Base-by-base conservation (phyloP, 2,888 invertebrate species). In the Lithophane ornitopus region DNA sequence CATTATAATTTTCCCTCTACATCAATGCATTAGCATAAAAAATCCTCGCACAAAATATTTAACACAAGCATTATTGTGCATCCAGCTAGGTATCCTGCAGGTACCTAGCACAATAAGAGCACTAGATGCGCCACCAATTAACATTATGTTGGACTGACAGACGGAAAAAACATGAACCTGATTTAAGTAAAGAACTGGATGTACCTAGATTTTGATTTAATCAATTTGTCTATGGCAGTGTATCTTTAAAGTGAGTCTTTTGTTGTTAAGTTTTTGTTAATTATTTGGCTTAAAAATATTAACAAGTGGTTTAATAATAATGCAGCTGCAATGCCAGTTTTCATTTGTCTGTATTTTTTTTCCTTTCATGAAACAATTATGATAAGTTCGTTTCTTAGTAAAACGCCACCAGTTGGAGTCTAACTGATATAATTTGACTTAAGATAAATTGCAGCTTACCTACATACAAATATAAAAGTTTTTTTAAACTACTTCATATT, bases 71-170 rank as follows among this genome's bases (percentile, higher is more conserved):
- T 85, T 81, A 72, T 82, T 86, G 79, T 87, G 79, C 77, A 58
- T 79, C 78, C 66, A 76, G 26, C 83, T 81, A 82, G 87, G 73
- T 81, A 85, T 76, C 77, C 75, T 75, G 74, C 74, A 73, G 66
- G 76, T 70, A 75, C 77, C 52, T n/a, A 59, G 61, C 59, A 28
- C 69, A 77, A 75, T 73, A 81, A 81, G 49, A 77, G 41, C 34
- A 79, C 85, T 87, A 74, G 86, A 87, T 76, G 72, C 9, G 83
- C 22, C 59, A 69, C 54, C 78, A 78, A 79, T 84, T 84, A 79
- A 74, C 85, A 59, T 74, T 76, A 70, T 70, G 70, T 75, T 71
- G 59, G 49, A 71, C 54, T 68, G 80, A 80, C 74, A 71, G 79
- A 52, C 58, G 54, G 63, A 58, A 22, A 46, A 41, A 59, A 72